Base-by-base conservation (phyloP, 2,888 invertebrate genomes). In the Frankliniella intonsa region DNA sequence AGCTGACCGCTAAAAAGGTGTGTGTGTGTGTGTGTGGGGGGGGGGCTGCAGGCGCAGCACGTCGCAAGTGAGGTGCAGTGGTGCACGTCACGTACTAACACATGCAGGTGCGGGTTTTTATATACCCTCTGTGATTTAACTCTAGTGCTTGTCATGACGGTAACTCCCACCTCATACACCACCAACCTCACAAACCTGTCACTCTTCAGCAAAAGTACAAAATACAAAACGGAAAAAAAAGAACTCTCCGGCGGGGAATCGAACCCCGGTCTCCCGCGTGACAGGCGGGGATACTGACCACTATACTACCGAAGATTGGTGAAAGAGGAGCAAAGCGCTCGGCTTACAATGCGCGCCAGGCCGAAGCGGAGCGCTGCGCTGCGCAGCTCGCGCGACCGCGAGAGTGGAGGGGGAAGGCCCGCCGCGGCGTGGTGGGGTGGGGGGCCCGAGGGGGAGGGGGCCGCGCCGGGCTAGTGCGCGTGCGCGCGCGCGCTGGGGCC, bases 231-330 rank as follows among this genome's bases (percentile, higher is more conserved):
- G 22, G 0, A 9, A 5, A 76, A 76, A 76, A 76, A 25, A 10
- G 12, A 11, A 69, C 69, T 76, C 69, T 76, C 88, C 86, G 87
- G 87, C 88, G 87, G 88, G 88, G 88, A 88, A 88, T 88, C 87
- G 88, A 88, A 88, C 88, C 88, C 88, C 87, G 88, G 88, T 87
- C 88, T 88, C 87, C 88, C 87, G 87, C 87, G 88, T 88, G 88
- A 88, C 87, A 88, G 88, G 87, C 88, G 87, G 88, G 87, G 87
- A 88, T 88, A 87, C 88, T 88, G 85, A 87, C 88, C 88, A 88
- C 88, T 88, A 88, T 87, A 88, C 88, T 87, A 88, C 87, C 87
- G 69, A 76, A 76, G 69, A 76, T 76, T 25, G 69, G 8, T 76
- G 69, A 12, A 25, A 22, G 25, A 2, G 10, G 22, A 0, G 12